Evolutionary conservation across 2,888 invertebrate species (phyloP), one percentile per base, ranked within the genome.

Genomic region (Calephelis perditalis): DNA sequence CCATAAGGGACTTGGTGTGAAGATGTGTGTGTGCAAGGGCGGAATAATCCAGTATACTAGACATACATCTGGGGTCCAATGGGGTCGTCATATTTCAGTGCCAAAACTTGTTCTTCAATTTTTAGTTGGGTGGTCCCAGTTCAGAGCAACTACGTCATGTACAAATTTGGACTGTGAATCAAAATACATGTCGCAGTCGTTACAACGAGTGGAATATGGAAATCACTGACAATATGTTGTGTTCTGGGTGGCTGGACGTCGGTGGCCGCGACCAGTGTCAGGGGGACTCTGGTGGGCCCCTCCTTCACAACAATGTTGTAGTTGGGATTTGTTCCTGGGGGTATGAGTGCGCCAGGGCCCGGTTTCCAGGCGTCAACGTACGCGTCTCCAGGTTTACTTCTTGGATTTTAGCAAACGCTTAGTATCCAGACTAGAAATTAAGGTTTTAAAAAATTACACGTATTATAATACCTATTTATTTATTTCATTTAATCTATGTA

Each of bases 181-280:
- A 76, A 56, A 62, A 57, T 1, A 57, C 59, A 0, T 80, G 80
- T 68, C 70, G 66, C 54, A 52, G 56, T 5, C 73, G 74, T 5
- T 80, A 80, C 60, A 65, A 64, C 0, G 66, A 65, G 2, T 4
- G 71, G 3, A 66, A 72, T 1, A 40, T 37, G 5, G 61, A 62
- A 3, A 60, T 81, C 43, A 78, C 76, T 7, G 73, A 75, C 61
- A 78, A 79, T 68, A 81, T 82, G 82, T 43, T 83, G 63, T 84
- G 84, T 70, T 72, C 81, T 9, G 84, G 82, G 3, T 77, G 74
- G 74, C 68, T 82, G 52, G 76, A 78, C 57, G 77, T 79, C 0
- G 82, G 83, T 6, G 84, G 84, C 40, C 81, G 83, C 36, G 84
- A 79, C 64, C 80, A 81, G 71, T 86, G 85, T 73, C 74, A 73